Evolutionary conservation across 2,888 invertebrate species (phyloP), one percentile per base, ranked within the genome.

Genomic region (Melitaea athalia): DNA sequence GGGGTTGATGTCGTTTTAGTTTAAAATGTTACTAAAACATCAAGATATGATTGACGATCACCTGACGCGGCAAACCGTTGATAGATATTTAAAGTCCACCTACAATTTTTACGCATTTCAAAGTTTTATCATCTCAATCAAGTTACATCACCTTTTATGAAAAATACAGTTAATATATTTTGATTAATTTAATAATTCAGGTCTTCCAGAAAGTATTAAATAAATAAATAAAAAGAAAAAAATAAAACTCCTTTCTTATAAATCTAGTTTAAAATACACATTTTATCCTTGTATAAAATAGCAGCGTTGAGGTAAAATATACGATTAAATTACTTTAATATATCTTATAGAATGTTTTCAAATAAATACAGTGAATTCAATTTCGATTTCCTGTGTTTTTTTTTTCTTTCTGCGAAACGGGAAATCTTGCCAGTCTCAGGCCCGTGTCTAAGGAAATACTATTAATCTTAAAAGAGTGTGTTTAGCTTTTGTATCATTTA

Each of bases 1-100:
- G 77, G 78, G 83, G 82, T 50, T 63, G 66, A 57, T 81, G 81
- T 80, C 77, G 79, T 79, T 77, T 73, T 67, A 69, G 71, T 69
- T 71, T 69, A 75, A 76, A 71, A 69, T 59, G 66, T 67, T 67
- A 67, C 69, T 64, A 70, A 66, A 68, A 65, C 47, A 65, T 59
- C 59, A 38, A 47, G 63, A 61, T 65, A 52, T 61, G 68, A 68
- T 52, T 45, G 59, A 55, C 49, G 55, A 42, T n/a, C 50, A 67
- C 63, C 70, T 63, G 38, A 38, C 7, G 55, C 42, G 17, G 33
- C 4, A 6, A 12, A 52, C 33, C 11, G 12, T 63, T 45, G 5
- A 14, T 15, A 17, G n/a, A 50, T 42, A 52, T 38, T 38, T 38
- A 33, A 55, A 38, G 2, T 11, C 5, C 5, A 17, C 5, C 15